These are phyloP conservation scores for Xylocopa sonorina DNA, from an alignment of 1,140 invertebrate genomes.

Conservation along the genomic window DNA sequence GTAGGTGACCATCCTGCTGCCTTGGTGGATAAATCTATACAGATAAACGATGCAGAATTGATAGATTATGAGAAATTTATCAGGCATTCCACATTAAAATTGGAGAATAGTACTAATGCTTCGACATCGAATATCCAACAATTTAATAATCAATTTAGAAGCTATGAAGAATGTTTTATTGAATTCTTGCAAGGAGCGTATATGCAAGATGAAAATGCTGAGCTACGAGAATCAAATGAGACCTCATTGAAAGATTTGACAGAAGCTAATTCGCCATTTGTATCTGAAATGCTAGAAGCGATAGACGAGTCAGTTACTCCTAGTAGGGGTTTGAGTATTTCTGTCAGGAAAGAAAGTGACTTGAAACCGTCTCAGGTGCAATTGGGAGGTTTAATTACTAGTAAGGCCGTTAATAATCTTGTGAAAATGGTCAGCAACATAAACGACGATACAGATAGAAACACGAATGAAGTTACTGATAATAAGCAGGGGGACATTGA, in stretches of 20 bases:
- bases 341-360: not conserved
- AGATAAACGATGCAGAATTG: conserved; percentile 67
- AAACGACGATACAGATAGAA: not conserved
- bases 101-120: conserved; percentile 30
- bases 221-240: conserved; percentile 7
- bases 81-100: conserved; percentile 66
- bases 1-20: conserved; percentile 53
- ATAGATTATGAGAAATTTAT: conserved; percentile 76
- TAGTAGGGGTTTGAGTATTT: not conserved
- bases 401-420: not conserved
- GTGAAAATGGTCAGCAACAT: not conserved
- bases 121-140: not conserved
- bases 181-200: conserved; percentile 71
- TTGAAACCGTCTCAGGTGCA: not conserved
- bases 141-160: conserved; percentile 62
- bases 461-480: not conserved
- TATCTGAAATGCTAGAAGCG: conserved; percentile 68
- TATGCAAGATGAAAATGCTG: conserved; percentile 62
- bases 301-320: conserved; percentile 29
- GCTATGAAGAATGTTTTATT: conserved; percentile 76
- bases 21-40: conserved; percentile 60
- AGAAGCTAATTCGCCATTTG: conserved; percentile 69
- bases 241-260: conserved; percentile 72
- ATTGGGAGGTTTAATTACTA: not conserved
- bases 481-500: not conserved